A percentile compares a stretch with the other conserved stretches of the same genome.
These are phyloP conservation scores for Flexamia atlantica DNA, from an alignment of 2,888 invertebrate species.

Conservation along the genomic window DNA sequence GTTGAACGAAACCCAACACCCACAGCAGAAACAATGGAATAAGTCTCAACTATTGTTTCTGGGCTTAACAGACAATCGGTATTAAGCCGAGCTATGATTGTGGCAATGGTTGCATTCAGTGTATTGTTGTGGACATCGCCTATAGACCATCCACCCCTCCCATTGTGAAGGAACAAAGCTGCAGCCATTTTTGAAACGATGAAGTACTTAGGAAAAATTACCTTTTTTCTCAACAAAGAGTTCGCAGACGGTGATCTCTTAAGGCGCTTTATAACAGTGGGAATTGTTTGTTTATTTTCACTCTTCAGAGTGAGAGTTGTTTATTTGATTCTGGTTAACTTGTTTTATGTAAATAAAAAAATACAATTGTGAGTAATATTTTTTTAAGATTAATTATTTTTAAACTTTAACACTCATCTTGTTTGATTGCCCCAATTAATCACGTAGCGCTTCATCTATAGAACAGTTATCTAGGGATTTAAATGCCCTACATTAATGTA, in stretches of 20 bases:
- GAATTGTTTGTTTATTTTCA: too few species aligned
- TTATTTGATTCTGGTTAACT: too few species aligned
- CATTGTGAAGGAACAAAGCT: slow-evolving; percentile 13
- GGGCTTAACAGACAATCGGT: neutral
- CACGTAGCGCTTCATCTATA: too few species aligned
- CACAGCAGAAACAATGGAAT: neutral
- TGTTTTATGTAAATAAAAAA: too few species aligned
- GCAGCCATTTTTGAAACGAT: slow-evolving; percentile 33
- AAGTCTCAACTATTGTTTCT: slow-evolving; percentile 7
- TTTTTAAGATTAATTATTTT: too few species aligned
- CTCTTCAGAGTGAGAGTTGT: too few species aligned
- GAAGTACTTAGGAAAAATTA: slow-evolving; percentile 53
- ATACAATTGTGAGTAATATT: too few species aligned
- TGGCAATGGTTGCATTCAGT: slow-evolving; percentile 26
- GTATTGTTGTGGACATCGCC: slow-evolving; percentile 1
- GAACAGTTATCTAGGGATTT: too few species aligned
- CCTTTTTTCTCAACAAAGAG: slow-evolving; percentile 37
- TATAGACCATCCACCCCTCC: neutral
- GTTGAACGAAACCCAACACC: neutral
- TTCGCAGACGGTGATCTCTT: neutral
- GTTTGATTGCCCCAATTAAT: too few species aligned
- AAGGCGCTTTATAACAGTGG: too few species aligned
- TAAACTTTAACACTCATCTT: too few species aligned
- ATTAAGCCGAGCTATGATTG: slow-evolving; percentile 19
- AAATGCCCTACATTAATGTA: too few species aligned